These are phyloP conservation scores for Tapirus indicus DNA, from an alignment of 2,797 vertebrate species.

Conservation along the genomic window DNA sequence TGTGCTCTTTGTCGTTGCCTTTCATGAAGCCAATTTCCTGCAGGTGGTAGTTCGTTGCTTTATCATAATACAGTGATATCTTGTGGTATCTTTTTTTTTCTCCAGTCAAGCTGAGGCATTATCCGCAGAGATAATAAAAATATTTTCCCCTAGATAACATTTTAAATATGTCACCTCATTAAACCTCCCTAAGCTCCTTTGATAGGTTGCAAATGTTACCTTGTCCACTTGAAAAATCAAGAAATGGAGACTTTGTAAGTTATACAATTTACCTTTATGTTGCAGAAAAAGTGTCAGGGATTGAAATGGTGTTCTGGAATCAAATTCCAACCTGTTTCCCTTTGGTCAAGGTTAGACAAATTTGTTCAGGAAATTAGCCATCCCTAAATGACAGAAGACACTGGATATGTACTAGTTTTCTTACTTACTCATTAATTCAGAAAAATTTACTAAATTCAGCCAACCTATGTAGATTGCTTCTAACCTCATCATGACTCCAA, in stretches of 20 bases:
- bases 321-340: not conserved
- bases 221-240: conserved; percentile 55
- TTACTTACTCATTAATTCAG: not conserved
- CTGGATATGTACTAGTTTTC: not conserved
- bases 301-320: not conserved
- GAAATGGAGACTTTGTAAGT: conserved; percentile 22
- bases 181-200: conserved; percentile 64
- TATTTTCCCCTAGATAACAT: conserved; percentile 78
- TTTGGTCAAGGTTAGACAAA: conserved; percentile 1
- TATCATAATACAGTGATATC: conserved; percentile 75
- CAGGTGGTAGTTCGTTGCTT: conserved; percentile 78
- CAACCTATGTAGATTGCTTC: not conserved
- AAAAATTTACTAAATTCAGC: conserved; percentile 21
- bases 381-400: not conserved
- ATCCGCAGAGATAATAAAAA: conserved; percentile 80
- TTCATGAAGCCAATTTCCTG: conserved; percentile 78
- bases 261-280: conserved; percentile 2
- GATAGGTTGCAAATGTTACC: conserved; percentile 73
- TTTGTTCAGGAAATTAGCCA: conserved; percentile 8
- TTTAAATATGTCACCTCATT: conserved; percentile 79
- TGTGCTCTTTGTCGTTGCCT: conserved; percentile 69
- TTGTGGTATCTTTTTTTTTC: conserved; percentile 57
- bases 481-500: not conserved
- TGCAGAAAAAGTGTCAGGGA: not conserved
- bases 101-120: conserved; percentile 76